Base-by-base conservation (phyloP, 2,888 invertebrate genomes). In the Drosophila tripunctata region DNA sequence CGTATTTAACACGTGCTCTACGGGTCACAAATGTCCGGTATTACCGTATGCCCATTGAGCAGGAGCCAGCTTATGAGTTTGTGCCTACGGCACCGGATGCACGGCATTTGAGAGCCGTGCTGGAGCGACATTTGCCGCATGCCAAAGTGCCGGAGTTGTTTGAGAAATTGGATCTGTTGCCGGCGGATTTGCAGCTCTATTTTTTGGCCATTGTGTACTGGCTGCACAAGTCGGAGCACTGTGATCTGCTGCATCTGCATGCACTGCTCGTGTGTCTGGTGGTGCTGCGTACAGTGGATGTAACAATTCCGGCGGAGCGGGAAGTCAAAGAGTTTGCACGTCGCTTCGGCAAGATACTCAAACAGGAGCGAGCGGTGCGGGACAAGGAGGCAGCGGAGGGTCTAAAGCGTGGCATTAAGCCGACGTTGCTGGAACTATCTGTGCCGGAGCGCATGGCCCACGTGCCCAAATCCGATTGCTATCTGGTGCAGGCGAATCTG, bases 171-270 rank as follows among this genome's bases (percentile, higher is more conserved):
- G 36, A 88, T 2, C 22, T 62, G 10, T 38, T 91, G 4, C 91
- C 91, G 0, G 31, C 62, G 19, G 87, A 90, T 44, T 57, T 91
- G 7, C 84, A 78, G 35, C 41, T 91, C 0, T 91, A 91, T 50
- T 87, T 89, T 3, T 66, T 91, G 12, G 76, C 90, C 1, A 82
- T 91, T 31, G 76, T 90, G 17, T 91, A 89, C 63, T 91, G 91
- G 91, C 60, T 90, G 8, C 88, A 89, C 50, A 87, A 87, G 10
- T 90, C 90, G 0, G 68, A 86, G 21, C 84, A 89, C 51, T 85
- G 80, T 5, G 90, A 91, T 64, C 19, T 88, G 14, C 31, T 88
- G 3, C 90, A 91, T 51, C 48, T 91, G 12, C 89, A 90, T 44
- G 72, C 90, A 1, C 48, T 91, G 4, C 57, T 92, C 0, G 67